Evolutionary conservation across 2,888 invertebrate species (phyloP), one percentile per base, ranked within the genome.

Genomic region (Dascillus cervinus): DNA sequence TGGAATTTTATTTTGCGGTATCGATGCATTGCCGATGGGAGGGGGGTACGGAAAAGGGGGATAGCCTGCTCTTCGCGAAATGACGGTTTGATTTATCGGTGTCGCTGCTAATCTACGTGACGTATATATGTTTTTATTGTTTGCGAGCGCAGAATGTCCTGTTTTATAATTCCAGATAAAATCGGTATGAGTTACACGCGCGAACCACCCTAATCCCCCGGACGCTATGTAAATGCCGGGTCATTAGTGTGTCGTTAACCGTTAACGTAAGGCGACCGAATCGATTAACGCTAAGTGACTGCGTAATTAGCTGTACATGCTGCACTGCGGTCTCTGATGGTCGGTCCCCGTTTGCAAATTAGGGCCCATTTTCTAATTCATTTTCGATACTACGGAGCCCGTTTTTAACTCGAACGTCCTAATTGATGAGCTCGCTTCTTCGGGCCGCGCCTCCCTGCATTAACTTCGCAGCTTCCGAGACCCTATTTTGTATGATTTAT

Each of bases 401-500:
- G n/a, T n/a, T n/a, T n/a, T n/a, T n/a, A n/a, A n/a, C n/a, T n/a
- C n/a, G n/a, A n/a, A 17, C 13, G 27, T 32, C 34, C 15, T 22
- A 21, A 29, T 37, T 36, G 39, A 39, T 36, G 35, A 36, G 35
- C 26, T 35, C 36, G 27, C 29, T 32, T 32, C 37, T 26, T 43
- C 50, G 37, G 46, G 34, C 32, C 22, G 52, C 55, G 50, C 49
- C 52, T 49, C 54, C 55, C 52, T 57, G 60, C 58, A 64, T 62
- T 64, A 64, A 64, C 62, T 62, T 56, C 54, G 50, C 41, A 43
- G 47, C 44, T 46, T 46, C 40, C 44, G 44, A 60, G 55, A 61
- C 59, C 62, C 60, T 52, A 62, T 60, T 62, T 46, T 57, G 53
- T 58, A 70, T 76, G 75, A 77, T 77, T 77, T 76, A 76, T 75